Evolutionary conservation across 92 coral and sea anemone species (phyloP).

Genomic region (Bergia sp.): DNA sequence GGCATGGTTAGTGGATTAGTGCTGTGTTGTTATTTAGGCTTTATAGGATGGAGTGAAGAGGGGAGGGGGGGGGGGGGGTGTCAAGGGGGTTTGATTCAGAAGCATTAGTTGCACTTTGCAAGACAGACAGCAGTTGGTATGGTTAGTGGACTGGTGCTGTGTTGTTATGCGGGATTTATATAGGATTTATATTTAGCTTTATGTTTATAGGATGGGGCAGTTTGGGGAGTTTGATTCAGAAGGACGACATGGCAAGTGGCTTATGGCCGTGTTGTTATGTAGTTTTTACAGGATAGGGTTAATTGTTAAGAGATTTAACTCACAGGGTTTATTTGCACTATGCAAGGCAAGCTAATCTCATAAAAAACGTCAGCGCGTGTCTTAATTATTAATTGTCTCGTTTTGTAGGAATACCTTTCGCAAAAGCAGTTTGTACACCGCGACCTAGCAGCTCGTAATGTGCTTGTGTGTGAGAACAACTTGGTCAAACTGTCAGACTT

Average conservation of each 20-base stretch:
- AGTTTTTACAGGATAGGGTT: too few species aligned
- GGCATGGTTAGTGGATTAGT: conserved; percentile 57
- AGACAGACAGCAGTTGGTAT: conserved; percentile 79
- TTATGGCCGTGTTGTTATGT: not conserved
- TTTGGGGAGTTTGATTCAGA: conserved; percentile 34
- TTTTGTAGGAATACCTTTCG: conserved; percentile 80
- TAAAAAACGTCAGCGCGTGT: not conserved
- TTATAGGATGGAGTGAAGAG: too few species aligned
- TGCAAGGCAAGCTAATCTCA: conserved; percentile 54
- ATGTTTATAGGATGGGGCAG: too few species aligned
- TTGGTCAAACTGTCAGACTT: conserved; percentile 85
- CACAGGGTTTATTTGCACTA: conserved; percentile 58
- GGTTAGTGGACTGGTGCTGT: conserved; percentile 41
- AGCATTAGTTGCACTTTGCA: conserved; percentile 64
- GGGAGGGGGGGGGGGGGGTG: too few species aligned
- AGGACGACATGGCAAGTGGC: conserved; percentile 73
- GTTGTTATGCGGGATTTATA: not conserved
- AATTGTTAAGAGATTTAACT: too few species aligned
- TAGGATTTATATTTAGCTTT: too few species aligned
- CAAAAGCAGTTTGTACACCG: conserved; percentile 90
- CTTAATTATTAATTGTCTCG: not conserved
- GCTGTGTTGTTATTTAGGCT: not conserved
- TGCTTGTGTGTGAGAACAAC: conserved; percentile 82
- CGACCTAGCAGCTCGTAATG: conserved; percentile 86
- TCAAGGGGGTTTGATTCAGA: conserved; percentile 39